A percentile compares a stretch with the other conserved stretches of the same genome.
Evolutionary conservation across 2,113 vertebrate genomes (phyloP).

Genomic region (Delphinapterus leucas): DNA sequence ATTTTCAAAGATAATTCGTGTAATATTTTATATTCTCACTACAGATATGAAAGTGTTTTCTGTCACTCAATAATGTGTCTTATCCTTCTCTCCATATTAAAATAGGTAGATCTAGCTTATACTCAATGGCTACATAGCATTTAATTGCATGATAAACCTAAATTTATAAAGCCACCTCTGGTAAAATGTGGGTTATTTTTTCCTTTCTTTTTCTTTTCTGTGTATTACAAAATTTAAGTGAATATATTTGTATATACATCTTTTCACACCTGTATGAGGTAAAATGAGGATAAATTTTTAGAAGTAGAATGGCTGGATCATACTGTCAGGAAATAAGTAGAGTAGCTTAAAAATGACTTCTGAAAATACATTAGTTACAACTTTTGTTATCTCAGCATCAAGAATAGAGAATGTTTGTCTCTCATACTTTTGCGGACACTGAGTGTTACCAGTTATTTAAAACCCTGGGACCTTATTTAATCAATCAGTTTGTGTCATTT

Average conservation of each 20-base stretch:
- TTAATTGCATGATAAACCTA: not conserved
- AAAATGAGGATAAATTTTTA: not conserved
- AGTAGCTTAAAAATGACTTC: not conserved
- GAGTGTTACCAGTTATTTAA: not conserved
- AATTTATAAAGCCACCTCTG: not conserved
- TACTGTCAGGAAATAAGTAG: not conserved
- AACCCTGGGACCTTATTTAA: not conserved
- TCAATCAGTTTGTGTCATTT: not conserved
- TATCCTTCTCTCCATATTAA: not conserved
- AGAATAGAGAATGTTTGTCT: not conserved
- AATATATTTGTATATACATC: not conserved
- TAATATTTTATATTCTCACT: not conserved
- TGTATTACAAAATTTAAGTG: not conserved
- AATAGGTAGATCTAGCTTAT: not conserved
- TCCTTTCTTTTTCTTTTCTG: not conserved
- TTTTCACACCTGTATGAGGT: not conserved
- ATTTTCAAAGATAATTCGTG: not conserved
- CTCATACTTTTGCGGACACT: not conserved
- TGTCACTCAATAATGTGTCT: not conserved
- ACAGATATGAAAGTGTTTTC: not conserved
- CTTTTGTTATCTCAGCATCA: not conserved
- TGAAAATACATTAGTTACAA: not conserved
- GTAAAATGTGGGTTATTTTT: not conserved
- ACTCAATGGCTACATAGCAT: not conserved
- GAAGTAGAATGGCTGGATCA: not conserved